Percentiles rank a stretch among this genome's conserved stretches.
Evolutionary conservation across 2,888 invertebrate genomes (phyloP).

Genomic region (Standfussiana lucernea): DNA sequence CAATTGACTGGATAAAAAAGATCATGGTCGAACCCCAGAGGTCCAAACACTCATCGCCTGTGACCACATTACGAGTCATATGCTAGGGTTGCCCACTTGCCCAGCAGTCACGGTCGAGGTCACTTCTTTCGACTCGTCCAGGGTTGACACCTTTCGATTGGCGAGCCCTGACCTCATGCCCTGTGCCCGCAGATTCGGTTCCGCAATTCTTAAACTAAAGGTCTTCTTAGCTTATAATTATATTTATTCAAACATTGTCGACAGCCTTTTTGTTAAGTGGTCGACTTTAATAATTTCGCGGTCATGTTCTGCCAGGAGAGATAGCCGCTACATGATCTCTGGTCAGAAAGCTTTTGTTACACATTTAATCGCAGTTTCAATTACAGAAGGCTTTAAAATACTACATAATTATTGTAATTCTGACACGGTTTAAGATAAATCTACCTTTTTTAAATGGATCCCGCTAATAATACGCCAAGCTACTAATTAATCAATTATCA

Average conservation of each 20-base stretch:
- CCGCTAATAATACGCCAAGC: background rate
- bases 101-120: slow-evolving; percentile 36
- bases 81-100: slow-evolving; percentile 20
- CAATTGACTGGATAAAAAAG: background rate
- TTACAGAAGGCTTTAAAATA: background rate
- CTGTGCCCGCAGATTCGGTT: slow-evolving; percentile 47
- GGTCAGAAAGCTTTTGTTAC: background rate
- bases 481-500: slow-evolving; percentile 8
- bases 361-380: background rate
- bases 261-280: slow-evolving; percentile 11
- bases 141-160: slow-evolving; percentile 58
- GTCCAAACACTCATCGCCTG: background rate
- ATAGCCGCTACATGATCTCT: too few species aligned
- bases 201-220: slow-evolving; percentile 56
- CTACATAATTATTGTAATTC: background rate
- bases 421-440: background rate
- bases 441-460: background rate
- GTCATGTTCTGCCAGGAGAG: background rate
- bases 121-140: slow-evolving; percentile 38
- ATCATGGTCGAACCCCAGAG: background rate
- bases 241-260: slow-evolving; percentile 39
- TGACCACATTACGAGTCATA: background rate
- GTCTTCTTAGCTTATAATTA: slow-evolving; percentile 55
- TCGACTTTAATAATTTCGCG: background rate
- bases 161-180: slow-evolving; percentile 58